Base-by-base conservation (phyloP, 1,140 invertebrate species). In the Phortica variegata region DNA sequence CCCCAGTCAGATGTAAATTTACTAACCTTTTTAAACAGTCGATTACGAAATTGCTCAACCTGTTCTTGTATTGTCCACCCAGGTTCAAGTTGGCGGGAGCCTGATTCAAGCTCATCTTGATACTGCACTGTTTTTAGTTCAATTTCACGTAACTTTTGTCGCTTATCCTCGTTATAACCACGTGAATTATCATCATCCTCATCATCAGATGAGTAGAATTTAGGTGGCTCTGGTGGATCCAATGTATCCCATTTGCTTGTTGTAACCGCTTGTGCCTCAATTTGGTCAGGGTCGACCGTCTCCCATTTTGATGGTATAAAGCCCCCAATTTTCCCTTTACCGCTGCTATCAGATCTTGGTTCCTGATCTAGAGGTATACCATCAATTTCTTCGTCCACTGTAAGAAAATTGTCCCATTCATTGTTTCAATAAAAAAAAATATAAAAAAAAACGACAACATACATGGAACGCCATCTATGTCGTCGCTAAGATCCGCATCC, bases 241-340 rank as follows among this genome's bases (percentile, higher is more conserved):
- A 81, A 45, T 13, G 78, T 68, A 68, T 93, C 90, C 90, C 91
- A 93, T 73, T 93, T 92, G 49, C 88, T 91, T 2, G 89, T 91
- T 2, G 90, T 92, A 80, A 92, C 90, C 16, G 89, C 91, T 77
- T 93, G 90, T 12, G 89, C 88, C 76, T 92, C 89, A 19, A 76
- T 65, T 36, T 75, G 68, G 70, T 91, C 85, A 2, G 89, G 89
- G 78, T 95, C 92, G 5, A 97, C 90, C 19, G 89, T 93, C 82
- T 98, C 95, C 95, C 95, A 98, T 72, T 93, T 90, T 0, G 93
- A 95, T 7, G 90, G 89, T 31, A 93, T 86, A 80, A 91, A 91
- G 26, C 82, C 84, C 10, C 85, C 85, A 41, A 61, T 53, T 43
- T 73, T 74, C 0, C 49, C 18, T 7, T 62, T 55, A 39, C 37